Conservation (phyloP, 2,888 invertebrate genomes). For the Pogonocherus hispidulus region DNA sequence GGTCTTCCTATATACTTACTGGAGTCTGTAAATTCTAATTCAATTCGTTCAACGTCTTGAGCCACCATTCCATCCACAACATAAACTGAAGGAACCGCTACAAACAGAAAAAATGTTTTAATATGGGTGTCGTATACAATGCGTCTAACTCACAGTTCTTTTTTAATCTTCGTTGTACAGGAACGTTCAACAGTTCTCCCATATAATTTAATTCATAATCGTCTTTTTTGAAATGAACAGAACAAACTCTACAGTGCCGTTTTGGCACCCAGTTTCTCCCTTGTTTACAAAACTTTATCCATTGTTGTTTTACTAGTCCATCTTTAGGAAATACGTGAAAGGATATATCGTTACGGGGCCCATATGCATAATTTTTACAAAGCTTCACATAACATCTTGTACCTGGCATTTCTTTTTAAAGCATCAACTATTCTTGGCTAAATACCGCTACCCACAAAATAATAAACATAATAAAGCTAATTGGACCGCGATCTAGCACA, state of each 20-base stretch:
- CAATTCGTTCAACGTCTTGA: neutral
- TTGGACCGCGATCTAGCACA: too few relatives aligned
- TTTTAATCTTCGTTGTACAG: neutral
- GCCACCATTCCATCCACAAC: neutral
- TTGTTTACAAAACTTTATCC: neutral
- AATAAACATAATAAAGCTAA: too few relatives aligned
- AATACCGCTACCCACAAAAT: too few relatives aligned
- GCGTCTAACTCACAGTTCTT: neutral
- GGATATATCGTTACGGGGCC: neutral
- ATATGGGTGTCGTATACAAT: neutral
- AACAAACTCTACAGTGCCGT: neutral
- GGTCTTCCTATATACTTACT: neutral
- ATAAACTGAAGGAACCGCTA: neutral
- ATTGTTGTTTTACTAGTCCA: neutral
- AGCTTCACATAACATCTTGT: neutral
- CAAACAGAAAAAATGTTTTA: neutral
- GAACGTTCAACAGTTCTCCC: neutral
- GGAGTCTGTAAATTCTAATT: neutral
- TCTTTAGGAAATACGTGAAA: neutral
- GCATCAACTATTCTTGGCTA: too few relatives aligned
- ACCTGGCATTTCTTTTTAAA: neutral
- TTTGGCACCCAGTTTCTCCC: neutral
- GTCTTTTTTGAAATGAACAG: neutral
- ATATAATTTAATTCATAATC: neutral
- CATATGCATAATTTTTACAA: neutral